These are phyloP conservation scores for Alitta virens DNA, from an alignment of 2,888 invertebrate species.

Conservation along the genomic window DNA sequence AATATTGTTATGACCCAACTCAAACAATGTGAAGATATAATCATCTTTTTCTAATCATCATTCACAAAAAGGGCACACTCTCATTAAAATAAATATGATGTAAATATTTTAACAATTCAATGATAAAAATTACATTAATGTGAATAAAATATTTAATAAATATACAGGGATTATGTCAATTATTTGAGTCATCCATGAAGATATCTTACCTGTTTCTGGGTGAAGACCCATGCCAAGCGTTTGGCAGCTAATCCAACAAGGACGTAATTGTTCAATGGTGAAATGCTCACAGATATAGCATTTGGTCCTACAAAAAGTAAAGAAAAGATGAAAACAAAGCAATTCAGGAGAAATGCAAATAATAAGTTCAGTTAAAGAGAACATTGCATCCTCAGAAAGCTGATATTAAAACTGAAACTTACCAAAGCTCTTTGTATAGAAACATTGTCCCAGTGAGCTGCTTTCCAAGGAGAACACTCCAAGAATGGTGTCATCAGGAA, in stretches of 20 bases:
- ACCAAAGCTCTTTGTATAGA: constrained; percentile 67
- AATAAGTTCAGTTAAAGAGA: not conserved
- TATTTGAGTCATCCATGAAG: no score
- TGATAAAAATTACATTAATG: no score
- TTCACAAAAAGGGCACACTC: no score
- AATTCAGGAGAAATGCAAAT: not conserved
- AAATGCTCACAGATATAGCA: constrained; percentile 80
- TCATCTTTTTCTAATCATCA: no score
- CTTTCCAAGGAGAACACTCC: constrained; percentile 79
- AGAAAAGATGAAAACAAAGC: not conserved
- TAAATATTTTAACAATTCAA: no score
- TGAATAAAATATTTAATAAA: no score
- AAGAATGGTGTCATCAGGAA: constrained; percentile 72
- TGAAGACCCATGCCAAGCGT: constrained; percentile 46
- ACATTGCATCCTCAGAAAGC: no score
- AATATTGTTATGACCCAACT: no score
- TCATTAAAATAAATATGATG: no score
- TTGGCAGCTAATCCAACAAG: constrained; percentile 72
- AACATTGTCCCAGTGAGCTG: constrained; percentile 72
- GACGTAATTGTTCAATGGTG: constrained; percentile 76
- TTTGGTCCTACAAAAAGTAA: constrained; percentile 64
- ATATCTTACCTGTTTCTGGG: constrained; percentile 53
- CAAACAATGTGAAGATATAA: no score
- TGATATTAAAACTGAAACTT: constrained; percentile 15
- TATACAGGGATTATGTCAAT: no score